Conservation (phyloP, 2,888 invertebrate genomes). For the Himalopsyche anomala region DNA sequence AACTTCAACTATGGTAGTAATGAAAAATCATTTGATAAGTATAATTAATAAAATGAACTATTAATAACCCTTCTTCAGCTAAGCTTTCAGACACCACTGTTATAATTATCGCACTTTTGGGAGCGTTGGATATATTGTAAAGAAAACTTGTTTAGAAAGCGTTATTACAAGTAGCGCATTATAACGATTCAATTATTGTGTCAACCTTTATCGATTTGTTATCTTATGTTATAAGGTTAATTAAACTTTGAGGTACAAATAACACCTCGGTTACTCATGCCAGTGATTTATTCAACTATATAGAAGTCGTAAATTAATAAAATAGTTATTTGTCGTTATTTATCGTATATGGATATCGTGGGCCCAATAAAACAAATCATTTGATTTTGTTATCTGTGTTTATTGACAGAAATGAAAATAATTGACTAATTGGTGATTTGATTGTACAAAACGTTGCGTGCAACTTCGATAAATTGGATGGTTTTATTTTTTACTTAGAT, state of each 20-base stretch:
- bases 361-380: not conserved
- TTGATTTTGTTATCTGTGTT: not conserved
- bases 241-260: not conserved
- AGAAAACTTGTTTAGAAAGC: constrained; percentile 28
- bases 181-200: constrained; percentile 26
- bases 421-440: not conserved
- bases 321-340: not conserved
- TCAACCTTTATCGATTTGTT: constrained; percentile 32
- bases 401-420: not conserved
- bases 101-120: not conserved
- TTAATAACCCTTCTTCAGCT: not conserved
- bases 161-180: not conserved
- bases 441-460: not conserved
- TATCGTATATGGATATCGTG: not conserved
- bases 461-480: not conserved
- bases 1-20: too few species aligned
- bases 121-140: constrained; percentile 14
- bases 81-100: not conserved
- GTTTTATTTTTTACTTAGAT: not conserved
- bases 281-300: not conserved
- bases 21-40: too few species aligned
- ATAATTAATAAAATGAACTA: too few species aligned
- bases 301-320: not conserved
- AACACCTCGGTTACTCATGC: not conserved
- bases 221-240: constrained; percentile 22